Evolutionary conservation across 2,113 vertebrate genomes (phyloP).

Genomic region (Pyrgilauda ruficollis): DNA sequence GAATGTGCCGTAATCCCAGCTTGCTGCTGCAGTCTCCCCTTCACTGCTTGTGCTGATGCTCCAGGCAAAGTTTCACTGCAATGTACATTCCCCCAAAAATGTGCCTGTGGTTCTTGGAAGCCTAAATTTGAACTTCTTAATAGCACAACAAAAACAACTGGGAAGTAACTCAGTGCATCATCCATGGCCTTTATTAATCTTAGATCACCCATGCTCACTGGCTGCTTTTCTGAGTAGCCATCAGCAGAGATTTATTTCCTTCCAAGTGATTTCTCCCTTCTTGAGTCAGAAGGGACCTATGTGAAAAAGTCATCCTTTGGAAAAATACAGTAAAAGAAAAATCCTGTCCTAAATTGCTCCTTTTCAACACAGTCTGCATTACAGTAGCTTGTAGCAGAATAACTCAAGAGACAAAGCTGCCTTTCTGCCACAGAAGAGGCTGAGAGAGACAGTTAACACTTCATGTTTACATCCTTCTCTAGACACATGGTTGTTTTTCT

Average conservation of each 20-base stretch:
- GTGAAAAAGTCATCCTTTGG: background rate
- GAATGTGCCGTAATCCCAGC: background rate
- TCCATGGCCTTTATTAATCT: slow-evolving; percentile 20
- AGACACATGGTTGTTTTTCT: slow-evolving; percentile 23
- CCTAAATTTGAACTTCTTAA: slow-evolving; percentile 6
- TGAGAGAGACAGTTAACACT: background rate
- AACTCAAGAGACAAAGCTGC: background rate
- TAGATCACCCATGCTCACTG: slow-evolving; percentile 3
- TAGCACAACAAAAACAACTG: slow-evolving; percentile 33
- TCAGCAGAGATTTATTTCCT: slow-evolving; percentile 6
- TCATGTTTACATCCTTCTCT: slow-evolving; percentile 16
- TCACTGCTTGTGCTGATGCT: background rate
- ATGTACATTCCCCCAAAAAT: background rate
- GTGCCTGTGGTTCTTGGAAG: background rate
- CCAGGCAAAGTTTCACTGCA: background rate
- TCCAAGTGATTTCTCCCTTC: slow-evolving; percentile 7
- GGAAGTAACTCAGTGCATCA: background rate
- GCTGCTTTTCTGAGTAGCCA: background rate
- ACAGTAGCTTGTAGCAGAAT: slow-evolving; percentile 13
- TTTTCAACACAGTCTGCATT: slow-evolving; percentile 32
- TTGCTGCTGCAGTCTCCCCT: background rate
- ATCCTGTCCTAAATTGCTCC: slow-evolving; percentile 11
- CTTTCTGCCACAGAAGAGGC: background rate
- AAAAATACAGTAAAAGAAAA: slow-evolving; percentile 48
- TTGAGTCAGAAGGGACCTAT: background rate